Conservation (phyloP, 2,888 invertebrate species). For the Sympetrum striolatum region DNA sequence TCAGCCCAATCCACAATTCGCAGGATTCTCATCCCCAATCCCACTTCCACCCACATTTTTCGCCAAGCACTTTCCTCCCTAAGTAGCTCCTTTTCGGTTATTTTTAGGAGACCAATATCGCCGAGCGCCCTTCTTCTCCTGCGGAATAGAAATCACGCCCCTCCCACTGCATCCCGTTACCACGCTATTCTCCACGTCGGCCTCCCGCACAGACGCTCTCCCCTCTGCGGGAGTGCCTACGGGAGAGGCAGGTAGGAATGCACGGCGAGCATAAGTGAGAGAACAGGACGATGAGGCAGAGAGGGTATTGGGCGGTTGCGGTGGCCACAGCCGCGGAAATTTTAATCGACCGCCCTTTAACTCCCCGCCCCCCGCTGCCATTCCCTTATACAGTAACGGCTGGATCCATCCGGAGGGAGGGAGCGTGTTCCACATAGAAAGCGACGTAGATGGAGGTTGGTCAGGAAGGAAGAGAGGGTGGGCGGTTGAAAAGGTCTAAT, state of each 20-base stretch:
- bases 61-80: no score
- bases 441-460: background rate
- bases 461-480: background rate
- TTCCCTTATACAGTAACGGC: background rate
- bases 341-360: slow-evolving; percentile 24
- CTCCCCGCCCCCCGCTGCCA: no score
- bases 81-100: no score
- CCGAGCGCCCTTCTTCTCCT: background rate
- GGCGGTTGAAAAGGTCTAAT: background rate
- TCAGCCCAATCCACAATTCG: no score
- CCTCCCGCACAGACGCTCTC: background rate
- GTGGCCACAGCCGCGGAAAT: background rate
- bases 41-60: no score
- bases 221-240: background rate
- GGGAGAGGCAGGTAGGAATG: background rate
- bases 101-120: no score
- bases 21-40: no score
- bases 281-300: background rate
- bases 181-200: background rate
- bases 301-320: background rate
- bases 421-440: background rate
- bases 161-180: background rate
- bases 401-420: background rate
- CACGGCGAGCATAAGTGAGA: background rate
- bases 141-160: background rate